Evolutionary conservation across 2,113 vertebrate genomes (phyloP).

Genomic region (Ictalurus punctatus): DNA sequence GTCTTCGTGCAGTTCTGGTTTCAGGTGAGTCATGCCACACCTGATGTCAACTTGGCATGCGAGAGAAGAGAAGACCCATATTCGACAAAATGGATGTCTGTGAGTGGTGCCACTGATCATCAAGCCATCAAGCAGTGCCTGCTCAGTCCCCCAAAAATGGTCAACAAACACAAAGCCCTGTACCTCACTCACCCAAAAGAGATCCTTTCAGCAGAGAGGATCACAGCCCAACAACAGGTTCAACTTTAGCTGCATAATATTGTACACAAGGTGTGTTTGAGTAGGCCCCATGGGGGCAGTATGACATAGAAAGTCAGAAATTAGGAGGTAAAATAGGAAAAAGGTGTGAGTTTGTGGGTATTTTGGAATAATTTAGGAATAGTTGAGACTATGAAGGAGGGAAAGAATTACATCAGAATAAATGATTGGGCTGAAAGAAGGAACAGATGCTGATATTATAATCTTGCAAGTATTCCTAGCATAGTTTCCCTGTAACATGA

Average conservation of each 20-base stretch:
- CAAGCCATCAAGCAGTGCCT: neutral
- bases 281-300: neutral
- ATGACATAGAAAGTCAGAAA: neutral
- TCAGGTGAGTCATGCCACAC: neutral
- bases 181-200: neutral
- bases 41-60: too few relatives aligned
- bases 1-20: slow-evolving; percentile 16
- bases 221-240: neutral
- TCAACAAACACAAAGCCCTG: neutral
- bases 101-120: slow-evolving; percentile 29
- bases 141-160: neutral
- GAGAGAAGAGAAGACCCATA: slow-evolving; percentile 31
- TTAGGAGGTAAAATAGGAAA: neutral
- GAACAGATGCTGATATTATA: neutral
- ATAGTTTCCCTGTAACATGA: neutral
- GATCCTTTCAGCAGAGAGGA: neutral
- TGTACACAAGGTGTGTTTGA: neutral
- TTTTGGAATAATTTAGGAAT: neutral
- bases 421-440: neutral
- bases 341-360: neutral
- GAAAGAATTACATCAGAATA: neutral
- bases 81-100: slow-evolving; percentile 23
- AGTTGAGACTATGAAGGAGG: neutral
- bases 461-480: neutral
- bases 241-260: neutral